Conservation (phyloP, 2,797 vertebrate genomes). For the Lutjanus argentimaculatus region DNA sequence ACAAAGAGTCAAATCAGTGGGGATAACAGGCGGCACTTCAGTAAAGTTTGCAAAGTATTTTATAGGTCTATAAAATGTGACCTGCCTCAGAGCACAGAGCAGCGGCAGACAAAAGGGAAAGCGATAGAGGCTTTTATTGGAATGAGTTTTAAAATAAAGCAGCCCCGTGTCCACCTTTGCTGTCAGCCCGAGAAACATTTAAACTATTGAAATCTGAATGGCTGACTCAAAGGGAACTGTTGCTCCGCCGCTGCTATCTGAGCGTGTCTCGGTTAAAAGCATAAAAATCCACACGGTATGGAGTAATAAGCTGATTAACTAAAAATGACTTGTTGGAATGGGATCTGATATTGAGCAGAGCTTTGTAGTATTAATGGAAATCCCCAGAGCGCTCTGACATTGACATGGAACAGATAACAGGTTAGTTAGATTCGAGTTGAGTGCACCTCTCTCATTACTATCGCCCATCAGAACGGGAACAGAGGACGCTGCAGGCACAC, state of each 20-base stretch:
- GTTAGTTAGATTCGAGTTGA: constrained; percentile 43
- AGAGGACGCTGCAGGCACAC: constrained; percentile 1
- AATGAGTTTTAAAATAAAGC: constrained; percentile 33
- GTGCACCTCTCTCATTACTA: constrained; percentile 20
- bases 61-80: constrained; percentile 15
- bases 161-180: neutral
- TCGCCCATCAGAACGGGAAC: constrained; percentile 20
- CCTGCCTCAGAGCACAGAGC: neutral
- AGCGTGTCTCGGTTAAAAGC: constrained; percentile 39
- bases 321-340: constrained; percentile 52
- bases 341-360: constrained; percentile 43
- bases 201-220: constrained; percentile 18
- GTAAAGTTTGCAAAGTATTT: constrained; percentile 22
- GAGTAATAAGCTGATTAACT: constrained; percentile 52
- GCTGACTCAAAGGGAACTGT: constrained; percentile 13
- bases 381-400: constrained; percentile 48
- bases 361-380: constrained; percentile 64
- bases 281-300: constrained; percentile 41
- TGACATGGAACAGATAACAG: constrained; percentile 55
- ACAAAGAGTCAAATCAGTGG: neutral
- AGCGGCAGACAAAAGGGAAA: constrained; percentile 8
- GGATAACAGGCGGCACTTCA: neutral
- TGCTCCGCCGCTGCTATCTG: constrained; percentile 27
- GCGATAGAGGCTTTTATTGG: constrained; percentile 11
- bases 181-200: constrained; percentile 18